Conservation (phyloP, 2,113 vertebrate species). For the Indicator maculatus region DNA sequence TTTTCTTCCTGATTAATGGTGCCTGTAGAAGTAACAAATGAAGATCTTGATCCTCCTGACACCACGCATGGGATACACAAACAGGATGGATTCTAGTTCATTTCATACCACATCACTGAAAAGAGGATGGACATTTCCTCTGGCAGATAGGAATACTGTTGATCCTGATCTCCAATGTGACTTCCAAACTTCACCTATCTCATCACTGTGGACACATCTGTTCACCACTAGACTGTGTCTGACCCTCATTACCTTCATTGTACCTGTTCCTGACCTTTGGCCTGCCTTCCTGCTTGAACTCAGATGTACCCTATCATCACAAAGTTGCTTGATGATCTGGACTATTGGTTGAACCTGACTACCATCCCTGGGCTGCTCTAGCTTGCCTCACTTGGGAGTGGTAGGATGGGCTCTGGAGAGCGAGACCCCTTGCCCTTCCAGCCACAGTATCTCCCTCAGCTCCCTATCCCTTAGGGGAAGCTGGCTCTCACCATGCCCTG, state of each 20-base stretch:
- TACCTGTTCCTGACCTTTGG: not conserved
- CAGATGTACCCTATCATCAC: not conserved
- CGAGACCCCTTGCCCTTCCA: not conserved
- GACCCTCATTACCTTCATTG: not conserved
- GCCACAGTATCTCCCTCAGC: not conserved
- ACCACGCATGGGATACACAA: not conserved
- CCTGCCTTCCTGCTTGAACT: not conserved
- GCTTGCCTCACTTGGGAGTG: rapidly evolving
- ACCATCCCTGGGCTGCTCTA: not conserved
- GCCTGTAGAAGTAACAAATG: not conserved
- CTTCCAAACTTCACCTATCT: not conserved
- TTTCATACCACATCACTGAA: not conserved
- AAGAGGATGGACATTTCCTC: not conserved
- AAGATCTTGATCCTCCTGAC: not conserved
- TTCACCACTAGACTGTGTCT: not conserved
- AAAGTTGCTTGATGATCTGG: not conserved
- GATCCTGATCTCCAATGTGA: not conserved
- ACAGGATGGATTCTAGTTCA: rapidly evolving
- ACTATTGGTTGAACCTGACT: not conserved
- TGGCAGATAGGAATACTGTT: not conserved
- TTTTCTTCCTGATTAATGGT: not conserved
- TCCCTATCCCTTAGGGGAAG: not conserved
- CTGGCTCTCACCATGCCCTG: not conserved
- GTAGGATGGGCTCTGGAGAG: not conserved
- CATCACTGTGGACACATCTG: not conserved